Conservation (phyloP, 1,140 invertebrate genomes). For the Ganaspis sp. region DNA sequence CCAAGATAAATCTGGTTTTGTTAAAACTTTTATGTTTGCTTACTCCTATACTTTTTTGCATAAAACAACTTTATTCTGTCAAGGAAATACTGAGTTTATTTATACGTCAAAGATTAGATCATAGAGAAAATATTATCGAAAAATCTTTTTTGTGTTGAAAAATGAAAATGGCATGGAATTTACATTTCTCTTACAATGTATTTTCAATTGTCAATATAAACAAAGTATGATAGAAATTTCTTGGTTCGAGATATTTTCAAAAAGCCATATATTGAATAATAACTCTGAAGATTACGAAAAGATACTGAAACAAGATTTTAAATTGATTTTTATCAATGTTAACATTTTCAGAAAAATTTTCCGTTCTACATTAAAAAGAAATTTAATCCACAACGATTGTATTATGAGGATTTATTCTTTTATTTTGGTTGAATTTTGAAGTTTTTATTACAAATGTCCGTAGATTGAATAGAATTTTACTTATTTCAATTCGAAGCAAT, state of each 20-base stretch:
- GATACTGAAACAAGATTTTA: too few species aligned
- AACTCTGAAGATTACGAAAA: too few species aligned
- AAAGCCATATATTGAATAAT: too few species aligned
- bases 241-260: background rate
- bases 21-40: conserved; percentile 14
- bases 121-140: background rate
- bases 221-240: too few species aligned
- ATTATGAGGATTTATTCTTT: background rate
- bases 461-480: background rate
- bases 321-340: too few species aligned
- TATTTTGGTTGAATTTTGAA: background rate
- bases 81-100: background rate
- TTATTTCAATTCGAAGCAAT: background rate
- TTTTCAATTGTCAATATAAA: background rate
- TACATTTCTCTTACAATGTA: background rate
- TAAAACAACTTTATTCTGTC: background rate
- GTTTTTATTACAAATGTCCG: background rate
- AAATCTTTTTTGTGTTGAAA: background rate
- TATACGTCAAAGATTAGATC: background rate
- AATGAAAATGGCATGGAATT: background rate
- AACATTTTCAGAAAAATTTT: too few species aligned
- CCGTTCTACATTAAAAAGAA: too few species aligned
- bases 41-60: conserved; percentile 5
- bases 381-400: too few species aligned
- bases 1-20: background rate